Conservation (phyloP, 2,113 vertebrate genomes). For the Onychostoma macrolepis region DNA sequence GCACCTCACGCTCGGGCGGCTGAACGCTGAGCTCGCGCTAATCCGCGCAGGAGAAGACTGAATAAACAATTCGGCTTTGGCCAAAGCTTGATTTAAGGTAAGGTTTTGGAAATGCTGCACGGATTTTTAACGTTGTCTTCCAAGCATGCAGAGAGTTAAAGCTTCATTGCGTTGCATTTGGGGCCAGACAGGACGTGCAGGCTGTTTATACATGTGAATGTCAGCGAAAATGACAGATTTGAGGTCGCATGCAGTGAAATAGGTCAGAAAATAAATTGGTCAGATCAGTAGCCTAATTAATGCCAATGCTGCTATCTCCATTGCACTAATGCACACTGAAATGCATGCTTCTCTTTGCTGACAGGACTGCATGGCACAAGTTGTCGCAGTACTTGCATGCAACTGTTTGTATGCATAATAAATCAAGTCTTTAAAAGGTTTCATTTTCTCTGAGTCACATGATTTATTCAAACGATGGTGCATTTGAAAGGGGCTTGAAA, state of each 20-base stretch:
- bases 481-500: neutral
- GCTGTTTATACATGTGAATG: neutral
- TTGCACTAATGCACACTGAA: neutral
- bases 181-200: neutral
- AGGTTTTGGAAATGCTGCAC: neutral
- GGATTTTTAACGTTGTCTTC: neutral
- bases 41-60: neutral
- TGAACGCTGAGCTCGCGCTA: constrained; percentile 19
- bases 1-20: constrained; percentile 4
- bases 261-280: neutral
- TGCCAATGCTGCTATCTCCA: neutral
- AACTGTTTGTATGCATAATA: neutral
- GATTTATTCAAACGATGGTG: neutral
- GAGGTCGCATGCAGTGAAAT: neutral
- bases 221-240: constrained; percentile 2
- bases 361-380: constrained; percentile 22
- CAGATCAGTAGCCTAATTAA: neutral
- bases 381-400: constrained; percentile 20
- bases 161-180: neutral
- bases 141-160: neutral
- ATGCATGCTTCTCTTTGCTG: neutral
- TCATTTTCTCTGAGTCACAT: neutral
- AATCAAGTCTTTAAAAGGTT: neutral
- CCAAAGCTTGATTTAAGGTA: neutral
- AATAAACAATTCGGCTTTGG: neutral